A percentile compares a stretch with the other conserved stretches of the same genome.
These are phyloP conservation scores for Allobates femoralis DNA, from an alignment of 2,797 vertebrate species.

Conservation along the genomic window DNA sequence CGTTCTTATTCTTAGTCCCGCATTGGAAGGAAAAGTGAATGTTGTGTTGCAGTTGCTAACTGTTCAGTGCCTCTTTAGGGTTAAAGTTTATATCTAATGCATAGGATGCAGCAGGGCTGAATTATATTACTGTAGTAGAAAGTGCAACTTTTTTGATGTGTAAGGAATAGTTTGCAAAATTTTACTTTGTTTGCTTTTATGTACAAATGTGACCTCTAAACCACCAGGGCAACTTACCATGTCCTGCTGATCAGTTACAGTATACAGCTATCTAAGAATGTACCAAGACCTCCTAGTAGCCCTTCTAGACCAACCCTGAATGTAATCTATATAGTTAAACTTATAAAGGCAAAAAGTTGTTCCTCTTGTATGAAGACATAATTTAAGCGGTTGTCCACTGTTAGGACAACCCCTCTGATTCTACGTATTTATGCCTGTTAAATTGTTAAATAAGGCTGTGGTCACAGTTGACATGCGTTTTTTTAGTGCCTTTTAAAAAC, in stretches of 20 bases:
- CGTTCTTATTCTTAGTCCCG: not conserved
- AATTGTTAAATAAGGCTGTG: too few relatives aligned
- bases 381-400: too few relatives aligned
- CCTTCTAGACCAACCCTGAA: not conserved
- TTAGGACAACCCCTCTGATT: too few relatives aligned
- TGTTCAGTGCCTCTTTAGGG: conserved; percentile 28
- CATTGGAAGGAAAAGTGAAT: conserved; percentile 7
- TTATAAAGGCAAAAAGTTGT: not conserved
- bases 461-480: too few relatives aligned
- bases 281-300: not conserved
- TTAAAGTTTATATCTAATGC: conserved; percentile 6
- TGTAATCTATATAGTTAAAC: not conserved
- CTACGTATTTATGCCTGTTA: too few relatives aligned
- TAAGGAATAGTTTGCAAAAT: not conserved
- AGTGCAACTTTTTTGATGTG: not conserved
- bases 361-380: not conserved
- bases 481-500: too few relatives aligned
- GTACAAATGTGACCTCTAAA: conserved; percentile 3
- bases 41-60: conserved; percentile 16
- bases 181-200: not conserved
- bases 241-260: not conserved
- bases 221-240: not conserved
- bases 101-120: not conserved
- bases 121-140: conserved; percentile 25
- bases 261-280: not conserved